Evolutionary conservation across 2,888 invertebrate species (phyloP).

Genomic region (Eilema griseolum): DNA sequence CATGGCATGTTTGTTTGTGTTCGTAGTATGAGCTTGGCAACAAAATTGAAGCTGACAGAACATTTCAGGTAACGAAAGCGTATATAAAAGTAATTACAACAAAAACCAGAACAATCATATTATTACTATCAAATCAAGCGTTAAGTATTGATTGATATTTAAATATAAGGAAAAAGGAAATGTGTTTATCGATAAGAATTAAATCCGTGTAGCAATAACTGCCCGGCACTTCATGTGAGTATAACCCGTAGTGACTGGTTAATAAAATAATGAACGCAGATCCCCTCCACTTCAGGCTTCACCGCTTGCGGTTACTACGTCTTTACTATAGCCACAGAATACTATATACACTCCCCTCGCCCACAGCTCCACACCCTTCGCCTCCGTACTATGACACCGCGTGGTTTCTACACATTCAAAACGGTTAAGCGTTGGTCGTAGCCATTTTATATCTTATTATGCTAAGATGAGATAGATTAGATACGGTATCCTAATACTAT

Average conservation of each 20-base stretch:
- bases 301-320: constrained; percentile 70
- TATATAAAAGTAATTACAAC: background rate
- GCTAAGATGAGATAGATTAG: background rate
- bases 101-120: background rate
- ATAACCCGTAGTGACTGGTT: constrained; percentile 52
- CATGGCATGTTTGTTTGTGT: background rate
- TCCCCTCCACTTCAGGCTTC: constrained; percentile 48
- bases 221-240: constrained; percentile 15
- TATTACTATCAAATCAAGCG: background rate
- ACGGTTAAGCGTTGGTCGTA: background rate
- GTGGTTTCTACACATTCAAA: background rate
- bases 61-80: background rate
- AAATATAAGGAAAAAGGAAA: background rate
- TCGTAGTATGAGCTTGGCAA: background rate
- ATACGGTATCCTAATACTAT: background rate
- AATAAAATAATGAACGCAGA: constrained; percentile 70
- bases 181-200: constrained; percentile 12
- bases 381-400: constrained; percentile 56
- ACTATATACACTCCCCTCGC: constrained; percentile 57
- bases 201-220: background rate
- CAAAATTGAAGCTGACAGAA: background rate
- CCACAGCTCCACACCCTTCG: constrained; percentile 51
- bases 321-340: constrained; percentile 68
- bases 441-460: background rate
- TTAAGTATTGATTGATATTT: background rate